Base-by-base conservation (phyloP, 2,113 vertebrate genomes). In the Gobius niger region DNA sequence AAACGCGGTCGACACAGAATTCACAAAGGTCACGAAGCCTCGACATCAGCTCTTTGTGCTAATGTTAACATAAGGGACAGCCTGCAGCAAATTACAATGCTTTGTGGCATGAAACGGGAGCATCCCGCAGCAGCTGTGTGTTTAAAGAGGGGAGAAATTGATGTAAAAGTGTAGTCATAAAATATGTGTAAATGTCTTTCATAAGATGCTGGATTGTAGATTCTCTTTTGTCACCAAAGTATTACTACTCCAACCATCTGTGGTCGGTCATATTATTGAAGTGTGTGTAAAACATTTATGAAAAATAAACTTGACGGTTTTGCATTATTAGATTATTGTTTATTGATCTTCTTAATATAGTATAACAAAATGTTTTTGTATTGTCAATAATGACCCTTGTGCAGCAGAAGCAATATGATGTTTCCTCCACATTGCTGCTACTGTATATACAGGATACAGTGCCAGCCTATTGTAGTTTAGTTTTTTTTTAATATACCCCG, bases 41-140 rank as follows among this genome's bases (percentile, higher is more conserved):
- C 41, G 34, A 56, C 6, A 5, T 72, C 65, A 70, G 10, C 46
- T 51, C 9, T 24, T 34, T 62, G 57, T 65, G 63, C 40, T 57
- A 67, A 66, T 52, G 6, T 63, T 41, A 70, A 73, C 70, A 68
- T 68, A 54, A 47, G 13, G 42, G 42, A 59, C 42, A 0, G 11
- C 44, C 47, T 49, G 54, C 18, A 44, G 65, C 65, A 61, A 69
- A 53, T 75, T 61, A 61, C 41, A 51, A 18, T 40, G 66, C 42
- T 64, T 65, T 64, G 19, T 44, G 69, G 18, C 9, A 10, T 52
- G 11, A 75, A 75, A 57, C 9, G 34, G 64, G 44, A 53, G 4
- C 52, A 19, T 18, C 52, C 9, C n/a, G 14, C 49, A 51, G 53
- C 53, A 56, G 53, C 6, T 34, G 19, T 56, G 53, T 34, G 9